Evolutionary conservation across 2,888 invertebrate genomes (phyloP).

Genomic region (Xanthia togata): DNA sequence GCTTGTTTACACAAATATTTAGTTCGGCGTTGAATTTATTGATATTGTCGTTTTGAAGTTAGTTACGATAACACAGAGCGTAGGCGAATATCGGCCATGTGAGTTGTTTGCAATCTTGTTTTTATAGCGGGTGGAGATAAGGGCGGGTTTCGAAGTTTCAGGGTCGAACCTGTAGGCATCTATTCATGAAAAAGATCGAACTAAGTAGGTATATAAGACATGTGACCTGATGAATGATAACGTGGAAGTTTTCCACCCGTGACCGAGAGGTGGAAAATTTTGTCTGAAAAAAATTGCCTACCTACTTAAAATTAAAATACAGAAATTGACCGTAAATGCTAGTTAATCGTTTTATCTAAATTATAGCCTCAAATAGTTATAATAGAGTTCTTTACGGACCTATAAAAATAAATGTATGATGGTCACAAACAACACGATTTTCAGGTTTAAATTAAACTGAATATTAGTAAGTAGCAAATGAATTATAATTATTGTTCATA

Average conservation of each 20-base stretch:
- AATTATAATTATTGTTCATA: not conserved
- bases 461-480: not conserved
- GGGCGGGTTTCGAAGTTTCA: slow-evolving; percentile 68
- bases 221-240: not conserved
- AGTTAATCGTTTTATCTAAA: not conserved
- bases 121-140: slow-evolving; percentile 78
- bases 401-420: not conserved
- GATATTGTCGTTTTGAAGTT: slow-evolving; percentile 76
- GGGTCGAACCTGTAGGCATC: slow-evolving; percentile 16
- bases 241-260: not conserved
- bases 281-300: not conserved
- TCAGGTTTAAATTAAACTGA: not conserved
- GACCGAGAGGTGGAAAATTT: slow-evolving; percentile 18
- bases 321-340: not conserved
- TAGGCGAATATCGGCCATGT: slow-evolving; percentile 85
- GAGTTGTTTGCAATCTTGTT: slow-evolving; percentile 81
- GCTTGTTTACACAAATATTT: slow-evolving; percentile 37
- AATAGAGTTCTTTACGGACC: not conserved
- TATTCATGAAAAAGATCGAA: slow-evolving; percentile 26
- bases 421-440: not conserved
- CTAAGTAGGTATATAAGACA: not conserved
- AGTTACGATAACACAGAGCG: slow-evolving; percentile 79
- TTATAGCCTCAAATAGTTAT: not conserved
- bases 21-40: slow-evolving; percentile 57
- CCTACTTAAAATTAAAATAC: not conserved